A percentile compares a stretch with the other conserved stretches of the same genome.
Evolutionary conservation across 2,888 invertebrate species (phyloP).

Genomic region (Pyrgus malvae): DNA sequence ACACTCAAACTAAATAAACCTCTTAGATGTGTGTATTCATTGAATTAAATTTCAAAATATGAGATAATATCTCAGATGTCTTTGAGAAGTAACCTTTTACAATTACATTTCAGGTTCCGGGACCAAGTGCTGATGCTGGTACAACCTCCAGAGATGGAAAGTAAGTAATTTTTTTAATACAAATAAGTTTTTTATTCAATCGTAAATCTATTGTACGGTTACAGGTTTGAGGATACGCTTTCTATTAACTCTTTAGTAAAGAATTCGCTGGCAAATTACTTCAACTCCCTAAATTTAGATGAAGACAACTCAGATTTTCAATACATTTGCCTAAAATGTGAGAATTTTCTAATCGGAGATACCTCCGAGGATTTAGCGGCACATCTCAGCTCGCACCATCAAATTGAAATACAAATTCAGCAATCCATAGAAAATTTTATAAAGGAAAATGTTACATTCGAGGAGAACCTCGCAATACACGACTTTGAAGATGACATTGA

Average conservation of each 20-base stretch:
- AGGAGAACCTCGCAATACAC: constrained; percentile 48
- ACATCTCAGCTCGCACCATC: constrained; percentile 49
- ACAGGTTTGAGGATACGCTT: constrained; percentile 46
- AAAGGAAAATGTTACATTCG: constrained; percentile 54
- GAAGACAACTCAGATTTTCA: constrained; percentile 44
- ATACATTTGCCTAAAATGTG: constrained; percentile 60
- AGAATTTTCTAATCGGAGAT: constrained; percentile 35
- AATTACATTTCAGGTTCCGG: not conserved
- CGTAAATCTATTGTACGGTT: constrained; percentile 41
- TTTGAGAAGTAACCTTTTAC: too few relatives aligned
- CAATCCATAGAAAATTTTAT: constrained; percentile 47
- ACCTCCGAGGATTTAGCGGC: constrained; percentile 41
- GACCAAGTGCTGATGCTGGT: not conserved
- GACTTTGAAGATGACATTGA: constrained; percentile 36
- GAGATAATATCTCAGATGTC: too few relatives aligned
- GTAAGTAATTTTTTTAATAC: constrained; percentile 1
- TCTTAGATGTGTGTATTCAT: too few relatives aligned
- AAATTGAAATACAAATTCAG: constrained; percentile 27
- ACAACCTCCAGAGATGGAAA: not conserved
- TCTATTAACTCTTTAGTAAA: constrained; percentile 41
- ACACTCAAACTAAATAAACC: too few relatives aligned
- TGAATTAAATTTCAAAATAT: not conserved
- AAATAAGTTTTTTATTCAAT: not conserved
- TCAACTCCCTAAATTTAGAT: constrained; percentile 43
- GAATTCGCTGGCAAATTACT: constrained; percentile 46